A percentile compares a stretch with the other conserved stretches of the same genome.
phyloP scores from a whole-genome alignment of 2,113 vertebrate species.

The Urocolius indicus region DNA sequence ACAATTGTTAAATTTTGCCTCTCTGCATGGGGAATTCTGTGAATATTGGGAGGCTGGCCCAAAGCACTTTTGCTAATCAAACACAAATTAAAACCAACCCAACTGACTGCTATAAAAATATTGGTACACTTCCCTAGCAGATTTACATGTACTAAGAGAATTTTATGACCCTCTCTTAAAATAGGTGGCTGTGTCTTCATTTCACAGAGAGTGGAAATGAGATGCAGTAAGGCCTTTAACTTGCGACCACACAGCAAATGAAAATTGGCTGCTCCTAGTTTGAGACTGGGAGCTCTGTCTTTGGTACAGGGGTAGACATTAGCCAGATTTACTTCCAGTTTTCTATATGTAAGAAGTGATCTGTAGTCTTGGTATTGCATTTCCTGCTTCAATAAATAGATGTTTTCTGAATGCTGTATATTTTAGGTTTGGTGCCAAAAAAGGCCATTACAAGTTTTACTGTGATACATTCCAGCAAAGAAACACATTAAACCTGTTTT shows the following conservation, averaged over 20 bases:
- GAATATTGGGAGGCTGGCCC: slow-evolving; percentile 22
- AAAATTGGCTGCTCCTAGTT: neutral
- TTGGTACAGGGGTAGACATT: neutral
- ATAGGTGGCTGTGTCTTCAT: neutral
- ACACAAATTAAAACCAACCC: slow-evolving; percentile 54
- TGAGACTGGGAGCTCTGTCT: neutral
- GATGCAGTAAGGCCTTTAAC: neutral
- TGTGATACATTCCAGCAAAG: neutral
- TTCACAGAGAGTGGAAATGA: slow-evolving; percentile 4
- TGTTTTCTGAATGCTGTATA: slow-evolving; percentile 11
- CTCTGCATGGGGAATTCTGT: neutral
- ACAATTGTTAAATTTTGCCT: slow-evolving; percentile 51
- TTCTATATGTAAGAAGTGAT: neutral
- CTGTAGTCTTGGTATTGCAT: slow-evolving; percentile 24
- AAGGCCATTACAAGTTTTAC: slow-evolving; percentile 48
- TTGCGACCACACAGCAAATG: neutral
- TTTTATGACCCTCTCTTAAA: neutral
- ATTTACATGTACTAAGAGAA: neutral
- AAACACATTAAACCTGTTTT: neutral
- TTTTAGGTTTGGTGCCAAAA: slow-evolving; percentile 25
- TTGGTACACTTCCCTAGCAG: neutral
- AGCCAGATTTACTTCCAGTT: slow-evolving; percentile 34
- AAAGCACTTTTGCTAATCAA: slow-evolving; percentile 63
- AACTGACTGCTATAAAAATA: slow-evolving; percentile 43
- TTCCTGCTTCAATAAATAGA: slow-evolving; percentile 50